Evolutionary conservation across 2,888 invertebrate genomes (phyloP).

Genomic region (Lithophane leautieri): DNA sequence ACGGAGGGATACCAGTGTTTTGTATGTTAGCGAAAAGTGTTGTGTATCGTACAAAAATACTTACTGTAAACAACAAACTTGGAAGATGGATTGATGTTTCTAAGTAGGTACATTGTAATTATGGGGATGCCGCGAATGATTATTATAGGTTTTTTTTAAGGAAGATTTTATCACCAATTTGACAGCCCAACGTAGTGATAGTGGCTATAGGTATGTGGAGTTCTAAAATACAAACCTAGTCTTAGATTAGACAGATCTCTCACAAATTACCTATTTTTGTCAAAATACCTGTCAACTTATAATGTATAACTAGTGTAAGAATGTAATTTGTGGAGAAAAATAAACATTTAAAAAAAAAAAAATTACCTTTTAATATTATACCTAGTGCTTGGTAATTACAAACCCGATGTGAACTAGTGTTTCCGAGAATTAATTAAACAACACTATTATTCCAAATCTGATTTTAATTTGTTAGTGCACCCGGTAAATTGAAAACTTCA

Average conservation of each 20-base stretch:
- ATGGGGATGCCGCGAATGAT: too few relatives aligned
- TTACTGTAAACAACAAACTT: neutral
- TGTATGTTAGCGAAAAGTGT: too few relatives aligned
- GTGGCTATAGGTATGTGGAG: neutral
- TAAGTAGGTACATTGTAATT: neutral
- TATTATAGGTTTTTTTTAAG: neutral
- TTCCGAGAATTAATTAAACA: neutral
- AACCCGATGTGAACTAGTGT: neutral
- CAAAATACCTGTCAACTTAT: too few relatives aligned
- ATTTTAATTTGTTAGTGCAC: constrained; percentile 28
- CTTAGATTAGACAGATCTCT: too few relatives aligned
- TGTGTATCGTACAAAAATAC: neutral
- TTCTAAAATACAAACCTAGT: too few relatives aligned
- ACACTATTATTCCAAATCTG: neutral
- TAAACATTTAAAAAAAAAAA: too few relatives aligned
- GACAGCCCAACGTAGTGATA: neutral
- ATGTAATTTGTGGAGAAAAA: too few relatives aligned
- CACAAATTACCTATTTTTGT: too few relatives aligned
- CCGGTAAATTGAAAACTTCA: constrained; percentile 19
- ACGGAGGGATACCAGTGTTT: too few relatives aligned
- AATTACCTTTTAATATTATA: too few relatives aligned
- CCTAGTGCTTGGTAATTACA: too few relatives aligned
- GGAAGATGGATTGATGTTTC: neutral
- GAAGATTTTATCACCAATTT: neutral
- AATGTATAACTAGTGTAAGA: too few relatives aligned